A percentile compares a stretch with the other conserved stretches of the same genome.
Conservation (phyloP, 2,113 vertebrate genomes). For the Tichodroma muraria region DNA sequence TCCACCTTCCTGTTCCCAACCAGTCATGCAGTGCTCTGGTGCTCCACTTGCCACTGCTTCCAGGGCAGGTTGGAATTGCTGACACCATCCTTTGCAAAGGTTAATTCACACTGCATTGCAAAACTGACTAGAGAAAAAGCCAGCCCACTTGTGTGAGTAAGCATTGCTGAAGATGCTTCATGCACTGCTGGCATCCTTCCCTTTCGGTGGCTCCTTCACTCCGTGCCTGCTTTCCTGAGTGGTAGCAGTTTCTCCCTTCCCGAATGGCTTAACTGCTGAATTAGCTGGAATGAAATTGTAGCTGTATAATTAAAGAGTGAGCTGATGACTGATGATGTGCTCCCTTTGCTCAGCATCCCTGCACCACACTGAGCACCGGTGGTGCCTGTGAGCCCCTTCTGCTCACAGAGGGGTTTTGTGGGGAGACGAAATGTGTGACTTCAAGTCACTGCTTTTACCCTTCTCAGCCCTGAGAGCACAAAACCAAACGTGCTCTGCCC, state of each 20-base stretch:
- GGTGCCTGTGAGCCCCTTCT: background rate
- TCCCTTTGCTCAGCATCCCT: background rate
- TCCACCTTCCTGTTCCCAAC: background rate
- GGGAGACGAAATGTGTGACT: background rate
- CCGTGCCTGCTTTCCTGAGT: background rate
- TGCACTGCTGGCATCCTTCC: background rate
- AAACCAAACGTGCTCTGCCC: background rate
- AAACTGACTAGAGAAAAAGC: background rate
- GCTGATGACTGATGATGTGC: fast-evolving
- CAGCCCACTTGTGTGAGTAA: background rate
- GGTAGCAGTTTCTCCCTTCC: background rate
- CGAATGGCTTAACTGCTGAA: background rate
- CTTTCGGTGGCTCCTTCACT: background rate
- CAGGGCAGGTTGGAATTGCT: background rate
- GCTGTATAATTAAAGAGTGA: background rate
- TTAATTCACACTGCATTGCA: background rate
- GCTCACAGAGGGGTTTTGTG: fast-evolving
- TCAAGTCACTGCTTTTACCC: background rate
- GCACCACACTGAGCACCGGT: background rate
- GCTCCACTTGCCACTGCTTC: background rate
- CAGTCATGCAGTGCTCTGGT: background rate
- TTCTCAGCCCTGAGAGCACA: background rate
- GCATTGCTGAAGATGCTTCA: background rate
- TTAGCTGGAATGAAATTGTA: background rate
- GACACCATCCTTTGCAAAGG: background rate